Base-by-base conservation (phyloP, 2,888 invertebrate genomes). In the Ryuthela nishihirai region DNA sequence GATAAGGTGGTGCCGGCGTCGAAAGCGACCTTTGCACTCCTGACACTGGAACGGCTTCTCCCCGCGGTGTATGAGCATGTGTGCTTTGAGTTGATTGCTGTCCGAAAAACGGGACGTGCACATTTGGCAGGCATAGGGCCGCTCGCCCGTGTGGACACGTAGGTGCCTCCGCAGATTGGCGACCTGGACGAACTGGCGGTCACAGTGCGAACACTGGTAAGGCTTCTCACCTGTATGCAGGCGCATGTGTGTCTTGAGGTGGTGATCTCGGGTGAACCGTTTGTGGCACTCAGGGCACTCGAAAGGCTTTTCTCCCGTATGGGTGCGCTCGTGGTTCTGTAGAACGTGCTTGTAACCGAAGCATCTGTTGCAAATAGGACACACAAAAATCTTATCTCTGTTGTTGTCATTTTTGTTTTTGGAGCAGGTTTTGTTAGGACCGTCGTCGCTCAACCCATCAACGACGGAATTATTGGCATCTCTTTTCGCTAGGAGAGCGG, bases 281-380 rank as follows among this genome's bases (percentile, higher is more conserved):
- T 93, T 93, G 73, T 90, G 87, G 72, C 93, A 93, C 74, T 90
- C 88, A 25, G 84, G 85, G 71, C 93, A 93, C 72, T 90, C 88
- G 77, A 92, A 93, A 0, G 93, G 93, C 70, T 93, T 93, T 72
- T 93, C 93, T 0, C 93, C 93, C 0, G 93, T 93, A 74, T 93
- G 93, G 0, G 93, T 94, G 67, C 93, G 83, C 71, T 92, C 92
- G 75, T 93, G 93, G 73, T 93, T 93, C 75, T 93, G 92, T 44
- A 93, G 78, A 18, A 93, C 93, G 75, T 93, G 93, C 72, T 93
- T 93, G 79, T 93, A 93, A 42, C 92, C 92, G 71, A 93, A 93
- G 10, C 87, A 87, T 65, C 91, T 83, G 60, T 85, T 85, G 77
- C 93, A 93, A 41, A 88, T 82, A 49, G 85, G 85, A 75, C 93